Evolutionary conservation across 2,888 invertebrate species (phyloP), one percentile per base, ranked within the genome.

Genomic region (Brassicogethes aeneus): DNA sequence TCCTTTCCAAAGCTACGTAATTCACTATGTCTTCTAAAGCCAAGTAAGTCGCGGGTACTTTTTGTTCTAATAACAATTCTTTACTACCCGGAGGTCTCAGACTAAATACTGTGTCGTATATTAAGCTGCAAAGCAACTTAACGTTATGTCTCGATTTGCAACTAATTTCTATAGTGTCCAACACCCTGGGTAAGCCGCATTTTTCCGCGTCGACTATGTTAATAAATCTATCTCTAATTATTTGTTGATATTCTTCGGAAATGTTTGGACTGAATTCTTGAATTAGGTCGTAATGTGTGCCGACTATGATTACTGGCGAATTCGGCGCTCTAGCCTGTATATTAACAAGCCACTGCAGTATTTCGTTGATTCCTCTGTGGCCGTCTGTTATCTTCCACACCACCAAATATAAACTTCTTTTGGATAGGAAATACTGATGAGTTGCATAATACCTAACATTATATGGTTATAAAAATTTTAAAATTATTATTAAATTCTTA

Each of bases 381-480:
- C 97, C 97, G 56, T 96, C 95, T 0, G 84, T 85, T 39, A 95
- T 87, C 54, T 84, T 80, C 96, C 97, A 99, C 2, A 96, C 79
- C 1, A 97, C 96, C 39, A 99, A 72, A 66, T 96, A 99, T 23
- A 99, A 71, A 48, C 95, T 93, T 10, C 97, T 77, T 44, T 93
- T 89, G 0, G 96, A 95, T 34, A 99, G 71, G 66, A 99, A 99
- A 68, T 99, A 99, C 65, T 97, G 96, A 73, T 97, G 97, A 0
- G 97, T 97, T 0, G 96, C 92, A 66, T 97, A 97, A 65, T 97
- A 96, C 61, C 80, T 80, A 44, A 31, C 38, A 53, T 40, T 17
- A 32, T 12, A 23, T 16, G 8, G 30, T 42, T 17, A 13, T 34
- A 40, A 29, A 32, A 39, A 40, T 40, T 35, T 12, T 3, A 36